Percentiles rank a stretch among this genome's conserved stretches.
Conservation (phyloP, 2,113 vertebrate genomes). For the Mastomys natalensis region DNA sequence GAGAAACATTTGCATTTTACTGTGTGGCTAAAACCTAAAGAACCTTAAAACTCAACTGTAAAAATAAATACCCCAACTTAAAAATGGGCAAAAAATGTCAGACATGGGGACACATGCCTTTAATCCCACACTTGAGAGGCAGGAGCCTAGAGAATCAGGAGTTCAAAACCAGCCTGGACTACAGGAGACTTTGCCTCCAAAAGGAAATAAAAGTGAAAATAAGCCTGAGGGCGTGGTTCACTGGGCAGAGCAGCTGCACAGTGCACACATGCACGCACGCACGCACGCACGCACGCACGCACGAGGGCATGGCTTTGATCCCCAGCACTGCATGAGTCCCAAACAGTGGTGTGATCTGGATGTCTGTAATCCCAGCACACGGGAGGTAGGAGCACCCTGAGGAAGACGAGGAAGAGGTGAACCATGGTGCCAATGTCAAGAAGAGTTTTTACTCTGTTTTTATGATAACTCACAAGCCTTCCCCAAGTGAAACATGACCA, state of each 20-base stretch:
- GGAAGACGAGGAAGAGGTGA: neutral
- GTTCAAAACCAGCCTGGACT: neutral
- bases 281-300: fast-evolving
- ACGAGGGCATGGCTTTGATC: too few relatives aligned
- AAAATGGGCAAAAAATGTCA: neutral
- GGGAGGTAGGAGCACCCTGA: neutral
- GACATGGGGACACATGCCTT: too few relatives aligned
- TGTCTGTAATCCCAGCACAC: neutral
- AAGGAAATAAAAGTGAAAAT: neutral
- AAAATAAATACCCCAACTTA: neutral
- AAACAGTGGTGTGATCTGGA: neutral
- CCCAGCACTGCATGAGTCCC: neutral
- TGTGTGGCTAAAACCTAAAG: neutral
- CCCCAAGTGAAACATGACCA: constrained; percentile 7
- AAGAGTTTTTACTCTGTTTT: constrained; percentile 37
- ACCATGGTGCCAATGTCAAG: neutral
- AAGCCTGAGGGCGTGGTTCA: neutral
- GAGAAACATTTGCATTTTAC: neutral
- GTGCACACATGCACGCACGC: too few relatives aligned
- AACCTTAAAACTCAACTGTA: neutral
- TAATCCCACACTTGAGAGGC: neutral
- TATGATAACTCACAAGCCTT: constrained; percentile 11
- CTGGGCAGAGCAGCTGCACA: neutral
- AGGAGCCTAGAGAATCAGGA: neutral
- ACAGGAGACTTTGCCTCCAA: neutral